Conservation (phyloP, 2,113 vertebrate genomes). For the Tretioscincus oriximinensis region DNA sequence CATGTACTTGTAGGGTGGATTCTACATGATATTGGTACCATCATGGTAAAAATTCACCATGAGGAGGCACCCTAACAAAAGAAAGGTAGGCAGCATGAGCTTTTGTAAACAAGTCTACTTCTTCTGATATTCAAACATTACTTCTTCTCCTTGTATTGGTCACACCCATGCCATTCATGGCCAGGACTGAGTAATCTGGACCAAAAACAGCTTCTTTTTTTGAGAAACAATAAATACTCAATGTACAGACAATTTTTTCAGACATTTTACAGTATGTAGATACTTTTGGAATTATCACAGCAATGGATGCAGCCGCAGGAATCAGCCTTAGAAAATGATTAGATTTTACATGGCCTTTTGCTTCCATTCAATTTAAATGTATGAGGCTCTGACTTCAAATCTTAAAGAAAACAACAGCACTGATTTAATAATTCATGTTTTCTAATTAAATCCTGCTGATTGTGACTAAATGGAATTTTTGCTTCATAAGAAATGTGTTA, state of each 20-base stretch:
- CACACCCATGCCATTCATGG: too few species aligned
- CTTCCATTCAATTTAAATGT: conserved; percentile 38
- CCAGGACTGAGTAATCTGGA: too few species aligned
- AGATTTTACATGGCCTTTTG: conserved; percentile 35
- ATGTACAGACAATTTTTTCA: neutral
- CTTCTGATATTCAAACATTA: too few species aligned
- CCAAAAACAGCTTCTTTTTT: too few species aligned
- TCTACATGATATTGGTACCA: too few species aligned
- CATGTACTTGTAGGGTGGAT: too few species aligned
- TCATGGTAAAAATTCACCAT: too few species aligned
- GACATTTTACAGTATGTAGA: conserved; percentile 7
- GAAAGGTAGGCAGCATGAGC: too few species aligned
- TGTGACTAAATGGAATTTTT: conserved; percentile 58
- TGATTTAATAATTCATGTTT: conserved; percentile 62
- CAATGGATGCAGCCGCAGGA: conserved; percentile 37
- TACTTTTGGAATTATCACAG: conserved; percentile 41
- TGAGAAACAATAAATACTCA: neutral
- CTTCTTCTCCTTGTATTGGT: too few species aligned
- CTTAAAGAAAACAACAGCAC: conserved; percentile 34
- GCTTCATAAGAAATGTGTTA: conserved; percentile 49
- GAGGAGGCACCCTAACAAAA: too few species aligned
- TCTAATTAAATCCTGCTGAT: conserved; percentile 65
- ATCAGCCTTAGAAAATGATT: conserved; percentile 39
- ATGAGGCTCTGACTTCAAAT: conserved; percentile 35
- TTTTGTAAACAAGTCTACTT: too few species aligned